Conservation (phyloP, 2,888 invertebrate species). For the Acleris cristana region DNA sequence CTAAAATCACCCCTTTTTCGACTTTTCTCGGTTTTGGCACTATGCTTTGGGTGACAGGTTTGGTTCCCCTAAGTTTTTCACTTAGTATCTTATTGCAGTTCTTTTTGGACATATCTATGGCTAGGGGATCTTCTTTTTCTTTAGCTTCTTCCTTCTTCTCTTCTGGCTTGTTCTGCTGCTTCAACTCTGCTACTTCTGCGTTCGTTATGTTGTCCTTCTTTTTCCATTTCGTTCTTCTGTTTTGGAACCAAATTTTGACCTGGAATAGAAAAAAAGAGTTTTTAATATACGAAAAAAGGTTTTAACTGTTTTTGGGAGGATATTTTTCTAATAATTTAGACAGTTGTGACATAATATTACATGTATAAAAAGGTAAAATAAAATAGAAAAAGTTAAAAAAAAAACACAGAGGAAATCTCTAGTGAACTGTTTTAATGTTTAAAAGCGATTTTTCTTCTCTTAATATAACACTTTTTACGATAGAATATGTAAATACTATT, state of each 20-base stretch:
- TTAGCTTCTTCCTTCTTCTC: constrained; percentile 59
- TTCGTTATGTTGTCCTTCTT: constrained; percentile 96
- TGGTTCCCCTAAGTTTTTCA: constrained; percentile 69
- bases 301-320: neutral
- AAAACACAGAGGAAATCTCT: no score
- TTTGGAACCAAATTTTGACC: constrained; percentile 97
- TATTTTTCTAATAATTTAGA: no score
- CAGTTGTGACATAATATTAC: no score
- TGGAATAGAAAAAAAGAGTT: constrained; percentile 74
- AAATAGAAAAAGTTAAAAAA: no score
- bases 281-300: constrained; percentile 16
- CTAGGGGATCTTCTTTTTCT: constrained; percentile 65
- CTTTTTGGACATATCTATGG: constrained; percentile 76
- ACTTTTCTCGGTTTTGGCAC: constrained; percentile 68
- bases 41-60: constrained; percentile 54
- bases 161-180: constrained; percentile 81
- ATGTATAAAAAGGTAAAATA: no score
- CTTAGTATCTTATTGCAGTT: constrained; percentile 71
- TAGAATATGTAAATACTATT: no score
- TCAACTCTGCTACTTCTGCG: constrained; percentile 93
- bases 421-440: no score
- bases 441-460: no score
- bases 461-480: no score
- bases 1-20: constrained; percentile 70
- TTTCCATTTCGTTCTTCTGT: constrained; percentile 89